These are phyloP conservation scores for Botrylloides violaceus DNA, from an alignment of 23 tunicate genomes.

Conservation along the genomic window DNA sequence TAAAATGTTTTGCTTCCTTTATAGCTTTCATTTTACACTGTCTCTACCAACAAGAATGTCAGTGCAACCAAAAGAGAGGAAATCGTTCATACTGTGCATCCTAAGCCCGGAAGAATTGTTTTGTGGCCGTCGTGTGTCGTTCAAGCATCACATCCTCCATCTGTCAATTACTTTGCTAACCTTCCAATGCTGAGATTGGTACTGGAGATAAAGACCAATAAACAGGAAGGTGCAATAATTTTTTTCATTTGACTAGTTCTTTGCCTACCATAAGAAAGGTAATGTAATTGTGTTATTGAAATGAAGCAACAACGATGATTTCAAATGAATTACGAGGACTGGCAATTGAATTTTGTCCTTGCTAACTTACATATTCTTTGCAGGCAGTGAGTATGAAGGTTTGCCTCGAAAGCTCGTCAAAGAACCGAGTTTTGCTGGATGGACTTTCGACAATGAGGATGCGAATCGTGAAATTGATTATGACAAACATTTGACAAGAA, in stretches of 20 bases:
- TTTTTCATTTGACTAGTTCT: too few relatives aligned
- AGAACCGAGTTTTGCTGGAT: conserved; percentile 20
- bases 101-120: conserved; percentile 55
- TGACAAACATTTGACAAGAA: conserved; percentile 22
- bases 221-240: too few relatives aligned
- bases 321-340: too few relatives aligned
- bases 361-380: too few relatives aligned
- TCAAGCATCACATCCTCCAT: conserved; percentile 61
- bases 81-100: conserved; percentile 59
- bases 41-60: not conserved
- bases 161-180: conserved; percentile 41
- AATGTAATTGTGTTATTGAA: too few relatives aligned
- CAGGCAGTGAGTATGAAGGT: too few relatives aligned
- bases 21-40: conserved; percentile 23
- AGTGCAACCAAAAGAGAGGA: conserved; percentile 25
- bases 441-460: conserved; percentile 24
- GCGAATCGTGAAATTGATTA: conserved; percentile 31
- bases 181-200: conserved; percentile 13
- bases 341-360: too few relatives aligned
- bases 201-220: conserved; percentile 15
- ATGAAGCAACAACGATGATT: too few relatives aligned
- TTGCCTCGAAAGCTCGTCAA: too few relatives aligned
- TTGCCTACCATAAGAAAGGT: too few relatives aligned
- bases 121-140: conserved; percentile 82
- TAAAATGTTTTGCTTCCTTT: conserved; percentile 4